Base-by-base conservation (phyloP, 2,888 invertebrate genomes). In the Pemphredon lugubris region DNA sequence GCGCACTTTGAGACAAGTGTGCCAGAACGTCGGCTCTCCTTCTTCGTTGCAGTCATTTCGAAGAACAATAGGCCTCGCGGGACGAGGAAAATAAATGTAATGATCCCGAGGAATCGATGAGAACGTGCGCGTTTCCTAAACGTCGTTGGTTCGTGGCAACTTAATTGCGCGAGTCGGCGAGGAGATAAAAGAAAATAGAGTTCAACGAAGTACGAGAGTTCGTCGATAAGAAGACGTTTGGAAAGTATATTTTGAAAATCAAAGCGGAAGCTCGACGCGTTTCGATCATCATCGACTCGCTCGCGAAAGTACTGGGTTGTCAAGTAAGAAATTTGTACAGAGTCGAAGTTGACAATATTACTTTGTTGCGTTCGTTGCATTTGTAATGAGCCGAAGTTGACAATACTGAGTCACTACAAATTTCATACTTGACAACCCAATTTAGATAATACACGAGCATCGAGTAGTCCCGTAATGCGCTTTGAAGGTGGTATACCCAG, bases 1-100 rank as follows among this genome's bases (percentile, higher is more conserved):
- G 47, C 32, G 50, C 39, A 61, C 61, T 67, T 53, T 13, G 63
- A 45, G 64, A 26, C 53, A 73, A 75, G 51, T 67, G 66, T 59
- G 64, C 45, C 55, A 60, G 67, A 67, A 75, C 63, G 57, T 39
- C n/a, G 26, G 32, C 34, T 50, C 48, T 44, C 45, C 16, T n/a
- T 68, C 68, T 68, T 68, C 54, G 63, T 75, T 59, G 54, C 30
- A 45, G 34, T 57, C 55, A 26, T 39, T 44, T 44, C 23, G 13
- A 59, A 47, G 51, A 64, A 72, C 64, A 64, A 72, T 67, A 67
- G 64, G 44, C 37, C 45, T 58, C 40, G 47, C 54, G 45, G 40
- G 32, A 65, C 34, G 47, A 50, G 44, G 42, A 37, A 34, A 58
- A 34, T 58, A 50, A 48, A 58, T 58, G 39, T 58, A 64, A 65